These are phyloP conservation scores for Elaphurus davidianus DNA, from an alignment of 2,113 vertebrate genomes.

Conservation along the genomic window DNA sequence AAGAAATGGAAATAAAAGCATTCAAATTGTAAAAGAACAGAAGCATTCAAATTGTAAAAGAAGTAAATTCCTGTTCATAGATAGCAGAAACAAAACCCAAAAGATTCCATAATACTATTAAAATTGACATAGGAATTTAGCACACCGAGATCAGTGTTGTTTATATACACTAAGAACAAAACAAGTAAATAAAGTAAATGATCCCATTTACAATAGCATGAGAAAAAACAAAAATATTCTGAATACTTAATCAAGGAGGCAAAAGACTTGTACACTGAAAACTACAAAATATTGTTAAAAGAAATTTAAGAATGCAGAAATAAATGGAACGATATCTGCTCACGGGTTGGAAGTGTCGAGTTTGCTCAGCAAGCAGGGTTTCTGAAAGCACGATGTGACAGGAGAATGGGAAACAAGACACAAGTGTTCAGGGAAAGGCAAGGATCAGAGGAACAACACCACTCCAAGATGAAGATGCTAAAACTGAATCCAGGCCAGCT, in stretches of 20 bases:
- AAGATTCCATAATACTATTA: background rate
- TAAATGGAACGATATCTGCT: background rate
- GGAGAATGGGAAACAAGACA: background rate
- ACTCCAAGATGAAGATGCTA: too few species aligned
- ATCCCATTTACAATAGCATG: background rate
- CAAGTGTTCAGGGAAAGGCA: background rate
- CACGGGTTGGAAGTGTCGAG: background rate
- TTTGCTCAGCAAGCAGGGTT: background rate
- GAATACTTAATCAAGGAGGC: background rate
- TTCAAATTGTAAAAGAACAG: background rate
- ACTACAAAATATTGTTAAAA: background rate
- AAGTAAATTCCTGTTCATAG: background rate
- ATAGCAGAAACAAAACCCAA: background rate
- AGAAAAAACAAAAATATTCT: background rate
- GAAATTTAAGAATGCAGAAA: background rate
- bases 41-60: background rate
- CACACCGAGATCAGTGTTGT: background rate
- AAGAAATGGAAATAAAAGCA: background rate
- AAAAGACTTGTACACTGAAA: background rate
- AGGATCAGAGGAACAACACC: too few species aligned
- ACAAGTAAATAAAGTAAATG: background rate
- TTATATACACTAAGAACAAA: background rate
- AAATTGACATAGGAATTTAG: background rate
- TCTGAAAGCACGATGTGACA: rapidly evolving
- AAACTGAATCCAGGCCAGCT: too few species aligned